A percentile compares a stretch with the other conserved stretches of the same genome.
phyloP scores from a whole-genome alignment of 2,888 invertebrate genomes.

The Parelbella ahira region DNA sequence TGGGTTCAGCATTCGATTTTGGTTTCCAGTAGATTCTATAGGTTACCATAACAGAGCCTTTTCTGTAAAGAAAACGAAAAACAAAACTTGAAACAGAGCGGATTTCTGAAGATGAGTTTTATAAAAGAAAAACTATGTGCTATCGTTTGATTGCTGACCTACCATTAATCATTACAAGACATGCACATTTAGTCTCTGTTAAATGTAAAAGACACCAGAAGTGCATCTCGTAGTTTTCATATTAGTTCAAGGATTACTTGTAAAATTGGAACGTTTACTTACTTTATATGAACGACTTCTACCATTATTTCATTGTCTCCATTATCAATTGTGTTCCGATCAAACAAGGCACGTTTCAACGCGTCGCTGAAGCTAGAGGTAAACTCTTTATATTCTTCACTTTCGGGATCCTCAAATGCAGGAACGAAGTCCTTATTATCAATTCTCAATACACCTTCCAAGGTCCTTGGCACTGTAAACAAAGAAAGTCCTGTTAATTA shows the following conservation, averaged over 20 bases:
- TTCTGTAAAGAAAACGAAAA: slow-evolving; percentile 68
- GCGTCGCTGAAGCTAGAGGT: slow-evolving; percentile 80
- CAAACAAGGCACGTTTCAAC: slow-evolving; percentile 80
- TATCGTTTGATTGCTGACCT: too few relatives aligned
- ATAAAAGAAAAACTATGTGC: too few relatives aligned
- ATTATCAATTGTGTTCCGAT: slow-evolving; percentile 68
- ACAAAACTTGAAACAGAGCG: too few relatives aligned
- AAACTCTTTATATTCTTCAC: slow-evolving; percentile 82
- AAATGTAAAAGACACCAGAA: too few relatives aligned
- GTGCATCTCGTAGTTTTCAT: too few relatives aligned
- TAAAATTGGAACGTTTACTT: slow-evolving; percentile 34
- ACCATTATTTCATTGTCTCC: slow-evolving; percentile 79
- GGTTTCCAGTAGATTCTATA: slow-evolving; percentile 84
- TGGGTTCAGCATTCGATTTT: slow-evolving; percentile 60
- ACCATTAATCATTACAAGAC: too few relatives aligned
- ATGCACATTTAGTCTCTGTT: too few relatives aligned
- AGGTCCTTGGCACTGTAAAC: slow-evolving; percentile 82
- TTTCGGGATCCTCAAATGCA: slow-evolving; percentile 81
- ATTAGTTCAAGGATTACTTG: too few relatives aligned
- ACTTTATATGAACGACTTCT: slow-evolving; percentile 83
- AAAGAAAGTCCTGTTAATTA: not conserved
- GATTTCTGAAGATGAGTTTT: too few relatives aligned
- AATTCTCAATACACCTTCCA: slow-evolving; percentile 85
- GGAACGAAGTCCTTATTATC: slow-evolving; percentile 83
- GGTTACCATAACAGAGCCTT: slow-evolving; percentile 83